These are phyloP conservation scores for Microplitis deprimator DNA, from an alignment of 2,888 invertebrate species.

Conservation along the genomic window DNA sequence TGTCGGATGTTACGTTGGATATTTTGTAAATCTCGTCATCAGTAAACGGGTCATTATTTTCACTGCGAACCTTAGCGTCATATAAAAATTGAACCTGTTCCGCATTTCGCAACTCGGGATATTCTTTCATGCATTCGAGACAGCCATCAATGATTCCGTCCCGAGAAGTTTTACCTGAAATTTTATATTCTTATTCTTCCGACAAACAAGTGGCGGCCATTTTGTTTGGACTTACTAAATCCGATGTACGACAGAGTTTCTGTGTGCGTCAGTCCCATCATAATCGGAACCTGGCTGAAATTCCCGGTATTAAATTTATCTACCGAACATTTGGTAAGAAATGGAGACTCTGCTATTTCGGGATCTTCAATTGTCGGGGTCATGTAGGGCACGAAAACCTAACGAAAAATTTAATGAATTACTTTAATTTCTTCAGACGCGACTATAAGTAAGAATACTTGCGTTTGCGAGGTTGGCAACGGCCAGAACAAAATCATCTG, in stretches of 20 bases:
- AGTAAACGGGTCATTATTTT: slow-evolving; percentile 14
- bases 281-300: slow-evolving; percentile 72
- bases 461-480: slow-evolving; percentile 56
- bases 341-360: slow-evolving; percentile 71
- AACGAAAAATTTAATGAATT: neutral
- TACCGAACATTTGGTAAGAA: slow-evolving; percentile 71
- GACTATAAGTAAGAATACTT: neutral
- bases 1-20: slow-evolving; percentile 32
- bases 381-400: neutral
- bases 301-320: slow-evolving; percentile 69
- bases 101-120: neutral
- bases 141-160: neutral
- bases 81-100: neutral
- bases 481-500: slow-evolving; percentile 65
- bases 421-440: neutral
- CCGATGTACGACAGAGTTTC: neutral
- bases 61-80: neutral
- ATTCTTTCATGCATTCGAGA: neutral
- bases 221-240: neutral
- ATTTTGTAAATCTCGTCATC: slow-evolving; percentile 23
- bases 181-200: too few relatives aligned
- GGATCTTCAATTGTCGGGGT: slow-evolving; percentile 73
- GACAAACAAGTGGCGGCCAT: neutral
- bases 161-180: neutral
- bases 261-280: slow-evolving; percentile 69